These are phyloP conservation scores for Drosophila mulleri DNA, from an alignment of 2,888 invertebrate genomes.

Conservation along the genomic window DNA sequence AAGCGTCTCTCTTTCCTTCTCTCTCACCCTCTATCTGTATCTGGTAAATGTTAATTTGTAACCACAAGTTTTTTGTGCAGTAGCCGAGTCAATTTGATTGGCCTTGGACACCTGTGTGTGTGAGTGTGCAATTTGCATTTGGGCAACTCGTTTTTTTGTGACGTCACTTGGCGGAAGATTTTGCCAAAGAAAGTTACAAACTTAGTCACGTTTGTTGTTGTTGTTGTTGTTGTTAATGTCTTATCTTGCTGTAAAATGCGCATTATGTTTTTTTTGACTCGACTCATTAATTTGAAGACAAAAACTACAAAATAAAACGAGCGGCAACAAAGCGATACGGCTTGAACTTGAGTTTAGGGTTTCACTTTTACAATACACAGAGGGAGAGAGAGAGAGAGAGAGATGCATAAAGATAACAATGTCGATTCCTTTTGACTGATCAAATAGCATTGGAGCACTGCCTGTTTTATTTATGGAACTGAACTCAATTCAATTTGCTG, in stretches of 20 bases:
- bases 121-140: constrained; percentile 57
- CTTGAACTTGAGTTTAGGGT: constrained; percentile 59
- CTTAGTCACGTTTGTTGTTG: constrained; percentile 59
- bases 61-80: constrained; percentile 17
- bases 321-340: constrained; percentile 19
- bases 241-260: constrained; percentile 15
- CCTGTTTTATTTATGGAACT: constrained; percentile 6
- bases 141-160: constrained; percentile 62
- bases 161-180: constrained; percentile 73
- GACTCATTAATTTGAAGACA: constrained; percentile 36
- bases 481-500: constrained; percentile 9
- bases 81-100: constrained; percentile 53
- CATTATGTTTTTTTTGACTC: constrained; percentile 23
- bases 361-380: constrained; percentile 49
- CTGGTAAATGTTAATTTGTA: constrained; percentile 18
- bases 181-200: constrained; percentile 69
- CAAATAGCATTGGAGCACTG: constrained; percentile 22
- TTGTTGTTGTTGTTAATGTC: not conserved
- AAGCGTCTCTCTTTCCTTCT: constrained; percentile 11
- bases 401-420: constrained; percentile 9
- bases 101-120: constrained; percentile 57
- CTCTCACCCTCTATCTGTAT: constrained; percentile 16
- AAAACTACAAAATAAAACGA: not conserved
- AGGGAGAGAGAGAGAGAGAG: constrained; percentile 3
- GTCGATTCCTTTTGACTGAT: constrained; percentile 24